A percentile compares a stretch with the other conserved stretches of the same genome.
These are phyloP conservation scores for Beris chalybata DNA, from an alignment of 2,888 invertebrate genomes.

Conservation along the genomic window DNA sequence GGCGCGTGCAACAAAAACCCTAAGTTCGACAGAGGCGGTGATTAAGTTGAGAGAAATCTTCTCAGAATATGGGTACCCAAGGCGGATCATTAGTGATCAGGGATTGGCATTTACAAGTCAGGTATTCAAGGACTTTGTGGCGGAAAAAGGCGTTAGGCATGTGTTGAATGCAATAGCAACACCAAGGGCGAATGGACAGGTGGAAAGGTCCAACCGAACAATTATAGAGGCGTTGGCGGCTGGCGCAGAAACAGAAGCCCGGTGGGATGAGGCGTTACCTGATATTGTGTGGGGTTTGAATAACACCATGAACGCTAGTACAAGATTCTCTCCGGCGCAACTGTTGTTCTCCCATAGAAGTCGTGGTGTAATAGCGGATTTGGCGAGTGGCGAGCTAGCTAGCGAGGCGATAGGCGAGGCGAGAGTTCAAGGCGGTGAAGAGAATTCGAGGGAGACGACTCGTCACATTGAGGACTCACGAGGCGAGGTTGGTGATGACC, in stretches of 20 bases:
- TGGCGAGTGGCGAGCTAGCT: constrained; percentile 12
- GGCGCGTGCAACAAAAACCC: not conserved
- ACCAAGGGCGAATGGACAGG: too few species aligned
- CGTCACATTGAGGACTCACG: constrained; percentile 1
- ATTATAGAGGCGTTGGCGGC: not conserved
- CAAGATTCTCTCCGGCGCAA: constrained; percentile 9
- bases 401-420: constrained; percentile 3
- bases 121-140: constrained; percentile 12
- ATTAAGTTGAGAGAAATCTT: constrained; percentile 15
- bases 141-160: not conserved
- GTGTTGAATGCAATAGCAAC: too few species aligned
- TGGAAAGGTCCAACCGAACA: too few species aligned
- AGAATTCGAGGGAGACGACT: constrained; percentile 5
- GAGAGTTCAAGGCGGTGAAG: too few species aligned
- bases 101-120: constrained; percentile 23
- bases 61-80: constrained; percentile 26
- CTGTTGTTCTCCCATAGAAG: constrained; percentile 5
- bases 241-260: constrained; percentile 3
- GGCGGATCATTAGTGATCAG: constrained; percentile 19
- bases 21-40: constrained; percentile 9
- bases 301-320: constrained; percentile 2
- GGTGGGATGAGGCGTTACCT: not conserved
- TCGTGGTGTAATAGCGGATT: constrained; percentile 8
- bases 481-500: constrained; percentile 8
- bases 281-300: not conserved